Base-by-base conservation (phyloP, 2,888 invertebrate genomes). In the Choreutis nemorana region DNA sequence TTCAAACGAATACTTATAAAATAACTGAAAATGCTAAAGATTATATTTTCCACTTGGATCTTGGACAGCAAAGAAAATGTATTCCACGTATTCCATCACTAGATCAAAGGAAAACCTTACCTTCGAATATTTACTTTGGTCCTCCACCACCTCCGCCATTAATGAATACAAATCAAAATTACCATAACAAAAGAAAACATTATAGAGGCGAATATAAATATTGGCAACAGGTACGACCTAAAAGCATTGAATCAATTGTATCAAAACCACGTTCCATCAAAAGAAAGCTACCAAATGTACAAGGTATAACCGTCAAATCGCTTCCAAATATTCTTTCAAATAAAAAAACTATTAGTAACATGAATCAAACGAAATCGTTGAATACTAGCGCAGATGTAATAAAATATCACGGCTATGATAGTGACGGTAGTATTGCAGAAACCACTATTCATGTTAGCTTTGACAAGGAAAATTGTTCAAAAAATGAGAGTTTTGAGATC, bases 361-460 rank as follows among this genome's bases (percentile, higher is more conserved):
- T n/a, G n/a, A n/a, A n/a, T n/a, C n/a, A n/a, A n/a, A n/a, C n/a
- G 18, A 18, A 18, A 8, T 6, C 18, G 18, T 8, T 23, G 8
- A 23, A 23, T 23, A 12, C 23, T 23, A 23, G 13, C 13, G 13
- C 9, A 9, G 8, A 11, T 23, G 8, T 18, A 8, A 18, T 11
- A 6, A 23, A 73, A 37, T 80, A 78, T 48, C 79, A 80, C 41
- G 77, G 79, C n/a, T 81, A 82, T 44, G 79, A 81, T 21, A 80
- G 80, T 36, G 78, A 79, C 32, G 62, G 68, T 18, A 81, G 80
- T 41, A 67, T 70, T 34, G 77, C 75, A 24, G 79, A 81, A 55
- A 79, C 78, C 2, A 81, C 80, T 27, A 78, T 81, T 28, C 71
- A 81, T 34, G 50, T 79, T 23, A 77, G 61, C 39, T 56, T 68